Base-by-base conservation (phyloP, 2,888 invertebrate genomes). In the Lasioglossum calceatum region DNA sequence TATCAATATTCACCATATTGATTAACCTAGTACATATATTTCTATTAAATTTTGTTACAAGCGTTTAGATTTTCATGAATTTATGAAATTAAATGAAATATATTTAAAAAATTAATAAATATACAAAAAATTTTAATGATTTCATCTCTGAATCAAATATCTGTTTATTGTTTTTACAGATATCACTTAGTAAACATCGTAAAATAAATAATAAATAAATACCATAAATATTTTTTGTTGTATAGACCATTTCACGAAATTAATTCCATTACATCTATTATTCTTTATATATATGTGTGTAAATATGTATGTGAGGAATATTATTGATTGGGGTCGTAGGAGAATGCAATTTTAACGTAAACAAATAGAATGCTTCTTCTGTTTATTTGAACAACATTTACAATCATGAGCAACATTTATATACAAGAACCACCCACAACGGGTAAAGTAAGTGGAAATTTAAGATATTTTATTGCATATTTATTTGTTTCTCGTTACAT, bases 341-440 rank as follows among this genome's bases (percentile, higher is more conserved):
- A 19, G 42, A 23, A 12, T 36, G 39, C n/a, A 76, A 54, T 4
- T 54, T 14, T 47, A 77, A 70, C 16, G 79, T 64, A 36, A 36
- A 36, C 4, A 36, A 36, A 36, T 36, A 27, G 36, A 61, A 42
- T 77, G 14, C 32, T 32, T 77, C 19, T 54, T 23, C 16, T 23
- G 23, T 42, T 36, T 47, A 44, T 72, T 36, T 58, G 64, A 42
- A 47, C 72, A 71, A 27, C 61, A 76, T 80, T 70, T 76, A 32
- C 47, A 88, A 92, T 89, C 23, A 99, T 99, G 99, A 99, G 99
- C 97, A 99, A 98, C 93, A 98, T 99, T 95, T 99, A 99, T 94
- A 99, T 99, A 93, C 98, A 99, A 95, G 99, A 99, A 96, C 99
- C 99, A 19, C 98, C 98, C 16, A 98, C 99, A 0, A 97, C 97